Conservation (phyloP, 1,140 invertebrate species). For the Contarinia nasturtii region DNA sequence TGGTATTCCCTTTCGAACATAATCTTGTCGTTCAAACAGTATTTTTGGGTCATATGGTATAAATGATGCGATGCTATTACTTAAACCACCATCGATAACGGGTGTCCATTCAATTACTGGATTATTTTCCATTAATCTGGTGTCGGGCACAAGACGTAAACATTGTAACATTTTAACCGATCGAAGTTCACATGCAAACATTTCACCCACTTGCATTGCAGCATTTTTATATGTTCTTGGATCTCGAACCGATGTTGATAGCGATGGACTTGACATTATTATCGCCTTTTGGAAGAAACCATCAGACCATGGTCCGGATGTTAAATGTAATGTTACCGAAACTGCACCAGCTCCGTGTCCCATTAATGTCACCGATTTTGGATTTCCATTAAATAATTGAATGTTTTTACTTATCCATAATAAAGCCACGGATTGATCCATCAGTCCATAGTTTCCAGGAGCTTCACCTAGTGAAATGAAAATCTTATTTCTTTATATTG, state of each 20-base stretch:
- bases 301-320: slow-evolving; percentile 34
- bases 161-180: slow-evolving; percentile 43
- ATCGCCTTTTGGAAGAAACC: slow-evolving; percentile 44
- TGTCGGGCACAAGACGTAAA: slow-evolving; percentile 34
- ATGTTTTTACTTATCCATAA: slow-evolving; percentile 77
- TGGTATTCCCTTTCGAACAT: slow-evolving; percentile 36
- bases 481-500: too few relatives aligned
- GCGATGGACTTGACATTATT: slow-evolving; percentile 51
- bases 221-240: slow-evolving; percentile 30
- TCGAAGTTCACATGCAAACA: slow-evolving; percentile 44
- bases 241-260: slow-evolving; percentile 33
- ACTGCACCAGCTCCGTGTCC: slow-evolving; percentile 64
- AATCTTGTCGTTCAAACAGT: slow-evolving; percentile 33
- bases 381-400: slow-evolving; percentile 65
- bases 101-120: slow-evolving; percentile 53
- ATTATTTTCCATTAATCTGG: slow-evolving; percentile 34
- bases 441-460: slow-evolving; percentile 77
- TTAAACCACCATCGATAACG: slow-evolving; percentile 46
- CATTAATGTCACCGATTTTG: slow-evolving; percentile 66
- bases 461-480: too few relatives aligned
- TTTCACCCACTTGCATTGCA: slow-evolving; percentile 35
- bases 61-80: slow-evolving; percentile 42
- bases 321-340: slow-evolving; percentile 49
- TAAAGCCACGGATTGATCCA: slow-evolving; percentile 76
- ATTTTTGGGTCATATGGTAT: slow-evolving; percentile 39